Evolutionary conservation across 1,140 invertebrate species (phyloP), one percentile per base, ranked within the genome.

Genomic region (Leptestheria dahalacensis): DNA sequence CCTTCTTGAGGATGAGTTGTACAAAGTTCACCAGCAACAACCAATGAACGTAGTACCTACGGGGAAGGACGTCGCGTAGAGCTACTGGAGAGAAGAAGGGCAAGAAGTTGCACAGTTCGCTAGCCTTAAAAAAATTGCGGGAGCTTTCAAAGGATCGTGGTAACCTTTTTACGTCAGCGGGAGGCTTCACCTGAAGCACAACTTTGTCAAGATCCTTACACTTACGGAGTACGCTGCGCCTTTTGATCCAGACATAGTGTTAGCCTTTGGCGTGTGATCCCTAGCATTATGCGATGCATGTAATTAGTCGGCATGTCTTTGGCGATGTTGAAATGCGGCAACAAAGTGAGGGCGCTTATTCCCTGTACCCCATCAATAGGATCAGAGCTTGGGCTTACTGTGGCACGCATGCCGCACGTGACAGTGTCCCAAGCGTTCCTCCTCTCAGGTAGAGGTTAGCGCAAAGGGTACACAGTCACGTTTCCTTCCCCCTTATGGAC

Each of bases 41-140:
- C 26, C 55, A 57, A 46, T 58, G 57, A 21, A 48, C n/a, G 41
- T 48, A 58, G 48, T 58, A 48, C 11, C 21, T 20, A 15, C 15
- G 23, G 28, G 41, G 33, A 11, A 58, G 48, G n/a, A 48, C 25
- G 48, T 26, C 28, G 10, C n/a, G 20, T 23, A 58, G 41, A 50
- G 46, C 57, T 9, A 58, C 20, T 53, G 57, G 57, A 12, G 57
- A 58, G 41, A 48, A 58, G 26, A 48, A 58, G 48, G 48, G 41
- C 33, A 26, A 10, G 24, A 58, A 58, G n/a, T n/a, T 58, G 9
- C 57, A 12, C 10, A 48, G 48, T 47, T 58, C 57, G 48, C 57
- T 58, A 9, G 57, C 57, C 48, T 58, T 58, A 18, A 33, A 48
- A 48, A 46, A 33, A 12, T 15, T 50, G 18, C n/a, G 20, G 20